Percentiles rank a stretch among this genome's conserved stretches.
Evolutionary conservation across 2,113 vertebrate genomes (phyloP).

Genomic region (Dermatemys mawii): DNA sequence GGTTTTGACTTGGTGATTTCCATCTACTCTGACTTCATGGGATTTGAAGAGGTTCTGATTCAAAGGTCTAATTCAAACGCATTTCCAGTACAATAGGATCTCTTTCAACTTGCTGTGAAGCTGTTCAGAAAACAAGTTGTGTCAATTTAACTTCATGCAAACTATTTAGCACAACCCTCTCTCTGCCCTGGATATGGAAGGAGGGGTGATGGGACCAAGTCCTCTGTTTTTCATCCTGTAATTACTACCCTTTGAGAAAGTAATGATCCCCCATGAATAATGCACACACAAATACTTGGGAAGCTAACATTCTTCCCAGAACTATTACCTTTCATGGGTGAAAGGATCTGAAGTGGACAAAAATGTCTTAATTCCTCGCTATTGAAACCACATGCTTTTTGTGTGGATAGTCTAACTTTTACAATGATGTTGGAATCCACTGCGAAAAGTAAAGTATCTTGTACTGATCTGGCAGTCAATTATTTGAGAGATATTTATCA

Average conservation of each 20-base stretch:
- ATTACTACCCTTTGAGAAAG: not conserved
- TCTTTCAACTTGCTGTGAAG: not conserved
- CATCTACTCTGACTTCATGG: not conserved
- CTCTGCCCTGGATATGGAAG: not conserved
- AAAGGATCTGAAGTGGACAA: not conserved
- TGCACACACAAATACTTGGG: conserved; percentile 12
- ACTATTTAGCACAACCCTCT: rapidly evolving
- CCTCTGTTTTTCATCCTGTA: not conserved
- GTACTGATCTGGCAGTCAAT: not conserved
- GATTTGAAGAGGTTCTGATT: not conserved
- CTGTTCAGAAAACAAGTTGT: not conserved
- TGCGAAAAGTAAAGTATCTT: not conserved
- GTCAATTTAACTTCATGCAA: not conserved
- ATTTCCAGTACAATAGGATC: not conserved
- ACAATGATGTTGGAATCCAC: not conserved
- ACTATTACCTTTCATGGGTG: conserved; percentile 11
- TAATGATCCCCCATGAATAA: conserved; percentile 20
- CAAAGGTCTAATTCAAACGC: not conserved
- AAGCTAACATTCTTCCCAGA: conserved; percentile 10
- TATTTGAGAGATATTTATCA: not conserved
- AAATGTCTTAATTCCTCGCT: not conserved
- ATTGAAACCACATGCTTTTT: not conserved
- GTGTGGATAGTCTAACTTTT: not conserved
- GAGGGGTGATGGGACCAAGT: not conserved
- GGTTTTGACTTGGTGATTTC: not conserved